These are phyloP conservation scores for Agrotis clavis DNA, from an alignment of 2,888 invertebrate species.

Conservation along the genomic window DNA sequence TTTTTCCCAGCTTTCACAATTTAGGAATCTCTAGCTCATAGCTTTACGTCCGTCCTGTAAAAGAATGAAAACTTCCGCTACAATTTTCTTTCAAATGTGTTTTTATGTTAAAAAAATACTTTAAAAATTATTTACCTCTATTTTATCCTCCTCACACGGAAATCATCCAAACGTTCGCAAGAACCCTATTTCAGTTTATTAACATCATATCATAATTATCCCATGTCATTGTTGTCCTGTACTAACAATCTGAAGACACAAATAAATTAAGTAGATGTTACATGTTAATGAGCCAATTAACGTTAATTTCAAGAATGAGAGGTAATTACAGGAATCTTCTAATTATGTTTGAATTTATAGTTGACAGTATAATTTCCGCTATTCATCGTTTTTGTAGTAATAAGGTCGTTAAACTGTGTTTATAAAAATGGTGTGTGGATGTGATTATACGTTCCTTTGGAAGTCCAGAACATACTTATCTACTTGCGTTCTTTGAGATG, in stretches of 20 bases:
- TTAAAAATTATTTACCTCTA: background rate
- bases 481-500: background rate
- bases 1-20: too few species aligned
- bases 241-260: slow-evolving; percentile 51
- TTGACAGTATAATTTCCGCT: slow-evolving; percentile 60
- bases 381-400: slow-evolving; percentile 42
- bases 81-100: too few species aligned
- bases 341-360: slow-evolving; percentile 67
- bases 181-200: slow-evolving; percentile 22
- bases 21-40: background rate
- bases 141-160: background rate
- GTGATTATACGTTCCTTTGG: slow-evolving; percentile 3
- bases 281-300: slow-evolving; percentile 71
- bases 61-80: too few species aligned
- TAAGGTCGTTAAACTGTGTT: slow-evolving; percentile 37
- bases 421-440: slow-evolving; percentile 8
- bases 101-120: background rate
- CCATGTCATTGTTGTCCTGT: slow-evolving; percentile 49
- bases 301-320: slow-evolving; percentile 66
- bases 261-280: slow-evolving; percentile 58
- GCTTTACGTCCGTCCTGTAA: background rate
- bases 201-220: slow-evolving; percentile 50
- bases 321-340: slow-evolving; percentile 67
- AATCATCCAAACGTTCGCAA: background rate
- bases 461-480: background rate